Base-by-base conservation (phyloP, 2,888 invertebrate genomes). In the Hedychridium roseum region DNA sequence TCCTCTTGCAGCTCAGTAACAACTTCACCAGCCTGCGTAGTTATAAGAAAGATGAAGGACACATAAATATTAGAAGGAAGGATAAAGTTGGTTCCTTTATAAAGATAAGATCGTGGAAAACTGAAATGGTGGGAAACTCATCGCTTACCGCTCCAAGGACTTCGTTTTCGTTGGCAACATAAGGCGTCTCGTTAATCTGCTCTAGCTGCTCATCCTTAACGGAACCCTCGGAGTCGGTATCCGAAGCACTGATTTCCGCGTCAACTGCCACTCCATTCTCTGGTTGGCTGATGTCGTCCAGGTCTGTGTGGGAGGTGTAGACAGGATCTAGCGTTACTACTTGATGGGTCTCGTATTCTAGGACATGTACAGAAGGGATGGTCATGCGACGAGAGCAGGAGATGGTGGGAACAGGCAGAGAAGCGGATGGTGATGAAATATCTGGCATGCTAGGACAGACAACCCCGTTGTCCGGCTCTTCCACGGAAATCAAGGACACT, bases 1-100 rank as follows among this genome's bases (percentile, higher is more conserved):
- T 97, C 96, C 46, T 97, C 96, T 0, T 90, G 92, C 15, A 97
- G 86, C 73, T 95, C 96, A 73, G 96, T 92, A 1, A 94, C 91
- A 71, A 95, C 88, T 71, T 91, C 91, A 0, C 91, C 91, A 12
- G 87, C 87, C 88, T 90, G 68, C 9, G 36, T 12, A 17, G 6
- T 41, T 31, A 11, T 7, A 31, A 12, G 21, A 14, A 17, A 2
- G 4, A 26, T 16, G 6, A 30, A 15, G 16, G 32, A 40, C 20
- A 23, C 0, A 4, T 35, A 47, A 42, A 2, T 26, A 16, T 23
- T 32, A 32, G 37, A 17, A 12, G 12, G n/a, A n/a, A 37, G 11
- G 2, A 14, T 20, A 15, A 12, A 12, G 4, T 15, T 21, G 16
- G 2, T 7, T 31, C 28, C 17, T 6, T 18, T 3, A 20, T 26